A percentile compares a stretch with the other conserved stretches of the same genome.
These are phyloP conservation scores for Yponomeuta evonymella DNA, from an alignment of 2,888 invertebrate species.

Conservation along the genomic window DNA sequence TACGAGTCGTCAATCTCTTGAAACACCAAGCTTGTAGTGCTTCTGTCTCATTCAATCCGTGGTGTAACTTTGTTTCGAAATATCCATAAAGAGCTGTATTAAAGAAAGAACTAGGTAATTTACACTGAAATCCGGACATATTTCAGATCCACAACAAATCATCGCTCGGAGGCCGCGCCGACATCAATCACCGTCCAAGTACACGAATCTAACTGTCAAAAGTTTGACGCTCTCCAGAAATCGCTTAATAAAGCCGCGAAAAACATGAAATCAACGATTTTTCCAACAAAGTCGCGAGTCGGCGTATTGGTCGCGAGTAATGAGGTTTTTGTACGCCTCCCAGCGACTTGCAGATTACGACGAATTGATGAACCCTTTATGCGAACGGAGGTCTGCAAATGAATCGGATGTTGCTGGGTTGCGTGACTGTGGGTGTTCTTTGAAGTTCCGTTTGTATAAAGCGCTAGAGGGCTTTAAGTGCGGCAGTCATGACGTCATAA, in stretches of 20 bases:
- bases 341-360: slow-evolving; percentile 1
- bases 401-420: not conserved
- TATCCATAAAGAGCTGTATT: not conserved
- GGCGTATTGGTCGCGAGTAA: slow-evolving; percentile 3
- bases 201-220: slow-evolving; percentile 44
- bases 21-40: not conserved
- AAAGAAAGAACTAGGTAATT: not conserved
- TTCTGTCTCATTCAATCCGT: not conserved
- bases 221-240: slow-evolving; percentile 44
- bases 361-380: slow-evolving; percentile 16
- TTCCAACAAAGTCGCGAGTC: not conserved
- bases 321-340: slow-evolving; percentile 1
- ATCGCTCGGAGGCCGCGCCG: slow-evolving; percentile 18
- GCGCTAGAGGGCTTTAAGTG: not conserved
- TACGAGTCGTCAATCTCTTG: too few relatives aligned
- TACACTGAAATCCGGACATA: slow-evolving; percentile 14
- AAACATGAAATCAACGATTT: slow-evolving; percentile 14
- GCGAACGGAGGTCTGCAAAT: slow-evolving; percentile 25
- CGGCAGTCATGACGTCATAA: not conserved
- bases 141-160: not conserved
- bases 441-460: not conserved
- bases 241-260: slow-evolving; percentile 40
- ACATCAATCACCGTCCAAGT: slow-evolving; percentile 51
- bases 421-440: not conserved
- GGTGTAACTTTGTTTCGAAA: not conserved